Percentiles rank a stretch among this genome's conserved stretches.
Conservation (phyloP, 2,797 vertebrate species). For the Pogonophryne albipinna region DNA sequence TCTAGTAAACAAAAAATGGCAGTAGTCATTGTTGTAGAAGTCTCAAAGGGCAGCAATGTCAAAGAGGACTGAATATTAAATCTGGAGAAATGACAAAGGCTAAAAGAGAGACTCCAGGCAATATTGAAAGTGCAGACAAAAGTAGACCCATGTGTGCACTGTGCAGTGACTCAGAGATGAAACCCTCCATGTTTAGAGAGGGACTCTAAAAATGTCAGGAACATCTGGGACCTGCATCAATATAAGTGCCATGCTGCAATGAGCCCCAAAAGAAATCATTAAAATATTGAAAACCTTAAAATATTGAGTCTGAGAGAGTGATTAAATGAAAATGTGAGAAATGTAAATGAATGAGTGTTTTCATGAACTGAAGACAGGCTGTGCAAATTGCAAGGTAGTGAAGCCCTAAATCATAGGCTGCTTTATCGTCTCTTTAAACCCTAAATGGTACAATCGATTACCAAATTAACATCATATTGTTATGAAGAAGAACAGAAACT, state of each 20-base stretch:
- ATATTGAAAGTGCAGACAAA: not conserved
- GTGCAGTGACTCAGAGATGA: not conserved
- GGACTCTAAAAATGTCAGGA: not conserved
- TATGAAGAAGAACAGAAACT: no score
- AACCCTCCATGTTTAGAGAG: no score
- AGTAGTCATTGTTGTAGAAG: not conserved
- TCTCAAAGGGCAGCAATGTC: not conserved
- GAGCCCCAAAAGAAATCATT: not conserved
- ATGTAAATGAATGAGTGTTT: no score
- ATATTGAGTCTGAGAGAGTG: not conserved
- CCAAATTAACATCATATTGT: no score
- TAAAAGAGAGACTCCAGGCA: not conserved
- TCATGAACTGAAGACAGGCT: no score
- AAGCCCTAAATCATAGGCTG: no score
- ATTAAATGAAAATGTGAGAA: no score
- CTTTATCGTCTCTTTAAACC: no score
- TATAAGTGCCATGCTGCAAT: constrained; percentile 1
- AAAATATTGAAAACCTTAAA: not conserved
- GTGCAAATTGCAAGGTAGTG: no score
- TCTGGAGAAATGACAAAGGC: not conserved
- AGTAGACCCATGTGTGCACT: not conserved
- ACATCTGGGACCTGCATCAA: constrained; percentile 4
- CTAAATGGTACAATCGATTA: no score
- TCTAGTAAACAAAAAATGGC: no score
- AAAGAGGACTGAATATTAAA: not conserved